Evolutionary conservation across 2,888 invertebrate species (phyloP).

Genomic region (Anaspis maculata): DNA sequence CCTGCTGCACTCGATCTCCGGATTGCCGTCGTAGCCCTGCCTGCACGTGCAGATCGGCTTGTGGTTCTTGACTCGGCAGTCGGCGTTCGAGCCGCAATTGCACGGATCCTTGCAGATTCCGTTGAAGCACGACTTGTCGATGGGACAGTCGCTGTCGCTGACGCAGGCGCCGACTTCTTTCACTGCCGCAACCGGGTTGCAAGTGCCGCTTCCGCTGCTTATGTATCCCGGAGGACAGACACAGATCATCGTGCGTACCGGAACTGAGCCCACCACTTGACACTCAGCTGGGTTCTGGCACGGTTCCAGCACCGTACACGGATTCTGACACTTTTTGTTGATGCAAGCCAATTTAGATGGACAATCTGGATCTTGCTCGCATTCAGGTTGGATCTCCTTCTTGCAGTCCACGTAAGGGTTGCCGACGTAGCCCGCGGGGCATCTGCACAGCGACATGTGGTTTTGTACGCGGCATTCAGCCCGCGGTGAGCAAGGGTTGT

Average conservation of each 20-base stretch:
- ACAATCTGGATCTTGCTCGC: constrained; percentile 75
- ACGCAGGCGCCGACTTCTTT: constrained; percentile 59
- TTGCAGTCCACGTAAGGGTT: constrained; percentile 77
- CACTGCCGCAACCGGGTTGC: constrained; percentile 60
- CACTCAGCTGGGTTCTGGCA: constrained; percentile 75
- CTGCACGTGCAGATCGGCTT: constrained; percentile 82
- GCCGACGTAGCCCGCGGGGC: constrained; percentile 65
- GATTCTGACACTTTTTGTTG: constrained; percentile 72
- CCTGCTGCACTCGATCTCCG: constrained; percentile 70
- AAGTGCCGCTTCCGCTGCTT: constrained; percentile 73
- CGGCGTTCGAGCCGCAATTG: constrained; percentile 75
- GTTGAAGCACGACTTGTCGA: constrained; percentile 70
- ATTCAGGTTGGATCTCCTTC: constrained; percentile 65
- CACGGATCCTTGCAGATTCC: constrained; percentile 78
- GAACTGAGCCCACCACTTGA: constrained; percentile 70
- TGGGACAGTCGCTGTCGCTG: constrained; percentile 68
- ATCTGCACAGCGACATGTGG: constrained; percentile 79
- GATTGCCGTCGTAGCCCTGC: constrained; percentile 77
- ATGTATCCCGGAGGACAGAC: constrained; percentile 84
- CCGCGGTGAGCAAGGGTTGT: constrained; percentile 65
- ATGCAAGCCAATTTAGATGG: constrained; percentile 72
- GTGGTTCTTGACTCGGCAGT: constrained; percentile 76
- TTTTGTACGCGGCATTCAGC: constrained; percentile 76
- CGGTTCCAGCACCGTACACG: constrained; percentile 69
- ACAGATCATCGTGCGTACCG: constrained; percentile 83